Percentiles rank a stretch among this genome's conserved stretches.
Conservation (phyloP, 2,888 invertebrate species). For the Nomada flava region DNA sequence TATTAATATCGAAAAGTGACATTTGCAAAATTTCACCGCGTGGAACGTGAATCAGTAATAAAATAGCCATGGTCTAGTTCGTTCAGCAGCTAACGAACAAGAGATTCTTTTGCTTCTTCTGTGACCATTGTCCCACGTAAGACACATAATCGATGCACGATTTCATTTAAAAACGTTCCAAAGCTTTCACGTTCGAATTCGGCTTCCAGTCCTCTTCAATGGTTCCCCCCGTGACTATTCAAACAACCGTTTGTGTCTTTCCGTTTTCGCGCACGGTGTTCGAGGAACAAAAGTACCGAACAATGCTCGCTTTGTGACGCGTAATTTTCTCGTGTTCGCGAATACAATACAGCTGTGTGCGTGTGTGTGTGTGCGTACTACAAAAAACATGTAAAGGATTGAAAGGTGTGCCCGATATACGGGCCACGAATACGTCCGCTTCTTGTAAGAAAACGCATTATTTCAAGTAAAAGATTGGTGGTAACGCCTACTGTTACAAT, state of each 20-base stretch:
- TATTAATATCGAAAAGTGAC: too few species aligned
- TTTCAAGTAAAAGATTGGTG: conserved; percentile 74
- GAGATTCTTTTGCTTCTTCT: too few species aligned
- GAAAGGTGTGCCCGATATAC: conserved; percentile 23
- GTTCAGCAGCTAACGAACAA: too few species aligned
- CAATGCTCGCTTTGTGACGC: background rate
- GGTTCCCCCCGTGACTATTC: background rate
- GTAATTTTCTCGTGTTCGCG: background rate
- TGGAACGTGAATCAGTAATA: too few species aligned
- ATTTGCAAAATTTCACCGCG: too few species aligned
- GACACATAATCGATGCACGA: too few species aligned
- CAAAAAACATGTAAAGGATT: conserved; percentile 15
- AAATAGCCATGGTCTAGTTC: too few species aligned
- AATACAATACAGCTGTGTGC: conserved; percentile 7
- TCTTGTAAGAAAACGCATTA: conserved; percentile 69
- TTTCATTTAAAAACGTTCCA: background rate
- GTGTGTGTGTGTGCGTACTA: conserved; percentile 1
- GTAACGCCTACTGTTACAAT: conserved; percentile 84
- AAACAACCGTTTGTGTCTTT: background rate
- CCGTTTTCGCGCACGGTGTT: background rate
- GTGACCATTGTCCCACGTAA: too few species aligned
- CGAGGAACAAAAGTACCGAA: background rate
- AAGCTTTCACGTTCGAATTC: background rate
- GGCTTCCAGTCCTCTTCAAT: background rate
- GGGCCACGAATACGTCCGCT: conserved; percentile 43